Base-by-base conservation (phyloP, 2,888 invertebrate genomes). In the Oscheius sp. region DNA sequence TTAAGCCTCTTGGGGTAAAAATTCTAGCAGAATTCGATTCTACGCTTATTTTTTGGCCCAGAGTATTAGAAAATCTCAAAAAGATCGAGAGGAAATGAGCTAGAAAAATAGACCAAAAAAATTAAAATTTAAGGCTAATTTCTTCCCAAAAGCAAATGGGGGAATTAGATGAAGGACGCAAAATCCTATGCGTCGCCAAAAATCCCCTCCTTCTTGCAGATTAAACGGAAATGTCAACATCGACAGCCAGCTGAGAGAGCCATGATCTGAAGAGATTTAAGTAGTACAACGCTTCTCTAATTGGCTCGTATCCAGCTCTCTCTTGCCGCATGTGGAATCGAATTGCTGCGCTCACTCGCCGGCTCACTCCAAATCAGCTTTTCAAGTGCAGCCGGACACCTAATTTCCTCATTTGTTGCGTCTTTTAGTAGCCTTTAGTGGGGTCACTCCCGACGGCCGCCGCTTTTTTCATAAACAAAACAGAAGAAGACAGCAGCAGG, bases 251-350 rank as follows among this genome's bases (percentile, higher is more conserved):
- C 17, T 15, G 48, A 5, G 48, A 48, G 3, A 48, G 25, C 34
- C 55, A 25, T 55, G 17, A 37, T 17, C 55, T 12, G 20, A 34
- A 37, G 17, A 42, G 23, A 29, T 27, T 45, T 61, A 61, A 61
- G 61, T 61, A 61, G 61, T 61, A 61, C 61, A 61, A 61, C 61
- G 45, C 15, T 45, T 25, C n/a, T 61, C 61, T 61, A 61, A 61
- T 61, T 61, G 61, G 61, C 61, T 61, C 61, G 61, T 61, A 61
- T 61, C 45, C 61, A 61, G 45, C 25, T 25, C 61, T 61, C 61
- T 61, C 42, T n/a, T n/a, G n/a, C n/a, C 45, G 61, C 61, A 61
- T 25, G n/a, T n/a, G 61, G 61, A 61, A 61, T 61, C 61, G 61
- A 61, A 61, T 61, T 61, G 61, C 61, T 58, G 58, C 61, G 61